phyloP scores from a whole-genome alignment of 2,888 invertebrate species.

The Apotomis turbidana region DNA sequence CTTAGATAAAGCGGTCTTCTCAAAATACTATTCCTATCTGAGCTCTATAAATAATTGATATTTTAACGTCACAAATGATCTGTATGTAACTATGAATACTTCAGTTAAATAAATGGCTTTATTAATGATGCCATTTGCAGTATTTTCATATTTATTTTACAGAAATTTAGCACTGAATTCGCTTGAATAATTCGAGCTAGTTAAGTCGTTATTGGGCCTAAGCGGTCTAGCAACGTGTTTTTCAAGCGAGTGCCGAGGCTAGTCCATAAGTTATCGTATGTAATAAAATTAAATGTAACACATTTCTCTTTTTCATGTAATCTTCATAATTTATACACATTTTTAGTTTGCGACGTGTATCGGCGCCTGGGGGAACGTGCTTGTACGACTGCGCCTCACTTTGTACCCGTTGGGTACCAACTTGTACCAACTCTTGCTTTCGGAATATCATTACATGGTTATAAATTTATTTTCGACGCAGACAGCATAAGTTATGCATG shows the following conservation, averaged over 20 bases:
- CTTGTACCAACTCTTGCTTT: constrained; percentile 49
- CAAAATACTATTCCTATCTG: constrained; percentile 72
- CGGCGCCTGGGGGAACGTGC: constrained; percentile 67
- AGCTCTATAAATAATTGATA: constrained; percentile 82
- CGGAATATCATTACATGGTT: constrained; percentile 59
- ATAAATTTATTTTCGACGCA: constrained; percentile 57
- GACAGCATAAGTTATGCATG: constrained; percentile 54
- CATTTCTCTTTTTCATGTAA: constrained; percentile 83
- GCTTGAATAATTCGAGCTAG: constrained; percentile 4
- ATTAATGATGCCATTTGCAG: constrained; percentile 43
- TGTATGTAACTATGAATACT: constrained; percentile 74
- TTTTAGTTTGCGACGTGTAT: constrained; percentile 78
- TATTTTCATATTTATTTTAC: constrained; percentile 46
- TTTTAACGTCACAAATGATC: constrained; percentile 83
- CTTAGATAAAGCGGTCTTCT: constrained; percentile 52
- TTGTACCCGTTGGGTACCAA: constrained; percentile 49
- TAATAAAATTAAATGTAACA: constrained; percentile 84
- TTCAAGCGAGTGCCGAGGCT: constrained; percentile 76
- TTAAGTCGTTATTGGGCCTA: constrained; percentile 48
- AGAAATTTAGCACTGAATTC: constrained; percentile 39
- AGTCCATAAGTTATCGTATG: constrained; percentile 81
- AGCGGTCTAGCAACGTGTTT: constrained; percentile 66
- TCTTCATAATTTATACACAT: constrained; percentile 82
- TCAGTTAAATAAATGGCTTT: constrained; percentile 55
- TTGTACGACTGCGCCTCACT: constrained; percentile 47